Percentiles rank a stretch among this genome's conserved stretches.
These are phyloP conservation scores for Mungos mungo DNA, from an alignment of 2,113 vertebrate species.

Conservation along the genomic window DNA sequence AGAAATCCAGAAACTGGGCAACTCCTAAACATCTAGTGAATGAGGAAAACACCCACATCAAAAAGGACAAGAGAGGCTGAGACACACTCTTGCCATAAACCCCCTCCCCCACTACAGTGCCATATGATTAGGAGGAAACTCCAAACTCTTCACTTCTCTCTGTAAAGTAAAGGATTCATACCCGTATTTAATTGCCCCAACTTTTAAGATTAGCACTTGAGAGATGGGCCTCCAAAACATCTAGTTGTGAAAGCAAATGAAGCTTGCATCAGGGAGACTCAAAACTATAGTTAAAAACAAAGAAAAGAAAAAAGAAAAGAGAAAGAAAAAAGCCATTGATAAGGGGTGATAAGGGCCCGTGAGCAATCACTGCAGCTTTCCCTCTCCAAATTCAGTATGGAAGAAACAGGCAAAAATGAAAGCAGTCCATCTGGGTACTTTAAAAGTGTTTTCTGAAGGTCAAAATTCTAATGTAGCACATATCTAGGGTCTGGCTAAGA, in stretches of 20 bases:
- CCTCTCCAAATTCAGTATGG: neutral
- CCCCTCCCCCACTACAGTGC: neutral
- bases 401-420: neutral
- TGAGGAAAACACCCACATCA: neutral
- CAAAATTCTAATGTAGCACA: neutral
- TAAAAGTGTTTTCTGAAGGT: neutral
- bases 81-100: neutral
- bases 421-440: neutral
- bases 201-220: neutral
- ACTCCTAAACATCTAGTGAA: neutral
- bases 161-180: neutral
- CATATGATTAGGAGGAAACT: neutral
- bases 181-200: neutral
- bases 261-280: neutral
- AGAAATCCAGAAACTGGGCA: neutral
- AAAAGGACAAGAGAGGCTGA: neutral
- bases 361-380: neutral
- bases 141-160: neutral
- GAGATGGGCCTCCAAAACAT: neutral
- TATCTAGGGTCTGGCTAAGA: neutral
- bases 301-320: too few species aligned
- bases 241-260: neutral
- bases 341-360: neutral
- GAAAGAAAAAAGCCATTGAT: neutral
- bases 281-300: neutral